phyloP scores from a whole-genome alignment of 2,888 invertebrate species.

The Miltochrista miniata region DNA sequence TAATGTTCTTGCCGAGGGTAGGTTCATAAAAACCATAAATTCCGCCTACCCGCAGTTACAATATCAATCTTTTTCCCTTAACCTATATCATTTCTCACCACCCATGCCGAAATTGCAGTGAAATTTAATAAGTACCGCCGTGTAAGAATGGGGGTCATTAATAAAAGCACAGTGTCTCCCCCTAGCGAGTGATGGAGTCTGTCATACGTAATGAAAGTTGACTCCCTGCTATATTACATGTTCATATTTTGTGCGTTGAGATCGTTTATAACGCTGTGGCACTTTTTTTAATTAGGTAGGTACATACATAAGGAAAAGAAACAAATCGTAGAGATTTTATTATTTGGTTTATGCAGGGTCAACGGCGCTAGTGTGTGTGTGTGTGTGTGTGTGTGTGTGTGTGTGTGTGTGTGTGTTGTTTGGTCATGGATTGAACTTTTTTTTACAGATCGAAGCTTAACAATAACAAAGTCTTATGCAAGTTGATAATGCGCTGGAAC shows the following conservation, averaged over 20 bases:
- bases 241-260: slow-evolving; percentile 20
- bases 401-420: no score
- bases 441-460: no score
- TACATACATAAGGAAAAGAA: no score
- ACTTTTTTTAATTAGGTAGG: neutral
- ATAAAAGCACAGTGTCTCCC: slow-evolving; percentile 29
- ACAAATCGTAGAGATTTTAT: no score
- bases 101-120: slow-evolving; percentile 5
- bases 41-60: neutral
- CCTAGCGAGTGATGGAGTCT: slow-evolving; percentile 18
- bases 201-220: slow-evolving; percentile 27
- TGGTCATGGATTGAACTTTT: no score
- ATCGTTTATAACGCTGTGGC: slow-evolving; percentile 1
- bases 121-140: slow-evolving; percentile 21
- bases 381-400: no score
- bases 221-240: slow-evolving; percentile 8
- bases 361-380: no score
- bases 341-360: no score
- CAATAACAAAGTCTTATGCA: no score
- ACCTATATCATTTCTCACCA: neutral
- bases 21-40: neutral
- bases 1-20: neutral
- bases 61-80: slow-evolving; percentile 1
- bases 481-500: no score
- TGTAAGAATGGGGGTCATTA: slow-evolving; percentile 28